phyloP scores from a whole-genome alignment of 1,140 invertebrate genomes.

The Himalopsyche phryganea region DNA sequence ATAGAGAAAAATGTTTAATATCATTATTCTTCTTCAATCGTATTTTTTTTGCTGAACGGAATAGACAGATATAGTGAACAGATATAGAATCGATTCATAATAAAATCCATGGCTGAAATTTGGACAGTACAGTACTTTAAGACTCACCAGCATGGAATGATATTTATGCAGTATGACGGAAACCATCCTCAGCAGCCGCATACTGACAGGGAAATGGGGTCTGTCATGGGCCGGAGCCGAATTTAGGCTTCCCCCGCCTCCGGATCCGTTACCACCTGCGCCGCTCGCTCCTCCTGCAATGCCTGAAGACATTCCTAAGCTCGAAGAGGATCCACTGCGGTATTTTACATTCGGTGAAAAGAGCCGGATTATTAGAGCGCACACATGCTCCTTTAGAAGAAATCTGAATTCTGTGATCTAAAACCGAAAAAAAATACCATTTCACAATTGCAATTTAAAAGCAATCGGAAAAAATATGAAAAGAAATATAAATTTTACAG shows the following conservation, averaged over 20 bases:
- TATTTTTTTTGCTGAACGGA: too few relatives aligned
- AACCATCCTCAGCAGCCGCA: conserved; percentile 89
- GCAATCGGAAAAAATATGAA: too few relatives aligned
- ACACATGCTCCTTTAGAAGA: conserved; percentile 93
- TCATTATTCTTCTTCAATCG: too few relatives aligned
- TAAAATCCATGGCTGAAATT: too few relatives aligned
- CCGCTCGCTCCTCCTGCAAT: conserved; percentile 32
- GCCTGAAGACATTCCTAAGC: conserved; percentile 41
- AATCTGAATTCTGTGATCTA: conserved; percentile 93
- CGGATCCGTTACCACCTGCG: conserved; percentile 13
- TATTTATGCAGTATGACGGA: conserved; percentile 92
- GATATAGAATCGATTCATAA: too few relatives aligned
- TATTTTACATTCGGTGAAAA: conserved; percentile 97
- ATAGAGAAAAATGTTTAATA: too few relatives aligned
- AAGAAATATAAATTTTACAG: too few relatives aligned
- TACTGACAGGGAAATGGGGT: conserved; percentile 95
- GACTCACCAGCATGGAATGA: conserved; percentile 84
- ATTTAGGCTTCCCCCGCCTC: conserved; percentile 13
- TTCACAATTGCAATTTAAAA: not conserved
- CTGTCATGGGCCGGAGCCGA: conserved; percentile 64
- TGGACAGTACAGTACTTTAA: too few relatives aligned
- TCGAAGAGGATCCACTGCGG: conserved; percentile 57
- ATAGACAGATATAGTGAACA: too few relatives aligned
- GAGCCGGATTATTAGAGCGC: conserved; percentile 94
- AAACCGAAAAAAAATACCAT: conserved; percentile 33